Evolutionary conservation across 2,113 vertebrate species (phyloP).

Genomic region (Malaclemys terrapin): DNA sequence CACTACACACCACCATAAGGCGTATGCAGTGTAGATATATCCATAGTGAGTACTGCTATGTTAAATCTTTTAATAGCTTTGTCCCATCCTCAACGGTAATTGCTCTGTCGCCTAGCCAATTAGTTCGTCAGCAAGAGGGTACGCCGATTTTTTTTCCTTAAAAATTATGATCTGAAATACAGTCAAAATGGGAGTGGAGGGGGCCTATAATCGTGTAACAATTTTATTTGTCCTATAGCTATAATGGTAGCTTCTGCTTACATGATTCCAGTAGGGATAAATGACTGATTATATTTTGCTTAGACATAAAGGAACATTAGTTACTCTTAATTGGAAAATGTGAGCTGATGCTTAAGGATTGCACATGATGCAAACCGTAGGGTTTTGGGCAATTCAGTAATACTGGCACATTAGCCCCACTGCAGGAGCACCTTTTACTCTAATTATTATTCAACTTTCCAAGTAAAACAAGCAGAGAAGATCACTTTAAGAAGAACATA

Average conservation of each 20-base stretch:
- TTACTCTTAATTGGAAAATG: conserved; percentile 73
- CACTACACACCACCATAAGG: not conserved
- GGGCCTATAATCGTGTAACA: conserved; percentile 45
- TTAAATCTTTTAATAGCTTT: not conserved
- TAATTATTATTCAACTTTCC: conserved; percentile 66
- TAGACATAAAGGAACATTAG: conserved; percentile 61
- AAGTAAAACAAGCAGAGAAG: conserved; percentile 67
- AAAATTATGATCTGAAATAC: conserved; percentile 22
- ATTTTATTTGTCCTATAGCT: conserved; percentile 31
- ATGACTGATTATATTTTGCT: conserved; percentile 68
- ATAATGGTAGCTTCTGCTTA: conserved; percentile 57
- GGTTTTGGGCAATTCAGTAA: conserved; percentile 19
- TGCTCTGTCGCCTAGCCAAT: not conserved
- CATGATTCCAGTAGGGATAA: conserved; percentile 66
- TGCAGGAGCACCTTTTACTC: conserved; percentile 68
- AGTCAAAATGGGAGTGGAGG: not conserved
- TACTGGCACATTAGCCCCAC: conserved; percentile 47
- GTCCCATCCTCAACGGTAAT: not conserved
- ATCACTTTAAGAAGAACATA: conserved; percentile 66
- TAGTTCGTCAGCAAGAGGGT: not conserved
- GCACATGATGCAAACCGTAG: conserved; percentile 21
- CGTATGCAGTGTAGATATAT: not conserved
- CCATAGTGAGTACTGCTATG: not conserved
- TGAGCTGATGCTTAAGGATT: conserved; percentile 62
- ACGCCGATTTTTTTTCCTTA: conserved; percentile 10